phyloP scores from a whole-genome alignment of 1,140 invertebrate species.

The Lycorma delicatula region DNA sequence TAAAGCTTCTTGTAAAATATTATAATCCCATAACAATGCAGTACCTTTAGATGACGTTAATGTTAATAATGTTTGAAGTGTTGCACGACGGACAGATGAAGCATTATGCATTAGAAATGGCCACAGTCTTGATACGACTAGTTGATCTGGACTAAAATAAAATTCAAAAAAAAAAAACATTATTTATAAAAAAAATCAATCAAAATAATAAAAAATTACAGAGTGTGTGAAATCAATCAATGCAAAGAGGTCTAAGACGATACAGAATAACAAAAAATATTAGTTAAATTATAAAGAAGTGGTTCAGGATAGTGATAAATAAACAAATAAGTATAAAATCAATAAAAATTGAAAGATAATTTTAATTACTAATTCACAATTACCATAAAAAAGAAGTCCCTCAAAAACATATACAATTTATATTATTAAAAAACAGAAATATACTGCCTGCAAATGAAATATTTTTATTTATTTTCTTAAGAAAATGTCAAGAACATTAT shows the following conservation, averaged over 20 bases:
- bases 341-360: too few species aligned
- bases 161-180: too few species aligned
- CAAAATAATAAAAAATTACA: not conserved
- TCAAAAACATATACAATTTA: too few species aligned
- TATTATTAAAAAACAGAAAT: too few species aligned
- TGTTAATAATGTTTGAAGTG: slow-evolving; percentile 75
- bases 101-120: slow-evolving; percentile 88
- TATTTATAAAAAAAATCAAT: too few species aligned
- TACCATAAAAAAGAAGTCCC: too few species aligned
- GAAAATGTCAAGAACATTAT: too few species aligned
- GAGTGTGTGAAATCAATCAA: not conserved
- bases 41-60: slow-evolving; percentile 44
- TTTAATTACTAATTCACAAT: too few species aligned
- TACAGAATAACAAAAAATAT: not conserved
- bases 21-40: slow-evolving; percentile 45
- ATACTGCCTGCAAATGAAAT: too few species aligned
- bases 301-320: too few species aligned
- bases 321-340: too few species aligned
- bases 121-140: slow-evolving; percentile 71
- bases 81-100: slow-evolving; percentile 77
- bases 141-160: slow-evolving; percentile 38
- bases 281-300: not conserved
- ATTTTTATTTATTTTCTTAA: too few species aligned
- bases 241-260: not conserved
- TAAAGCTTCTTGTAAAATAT: slow-evolving; percentile 72